Evolutionary conservation across 2,888 invertebrate genomes (phyloP), one percentile per base, ranked within the genome.

Genomic region (Adela reaumurella): DNA sequence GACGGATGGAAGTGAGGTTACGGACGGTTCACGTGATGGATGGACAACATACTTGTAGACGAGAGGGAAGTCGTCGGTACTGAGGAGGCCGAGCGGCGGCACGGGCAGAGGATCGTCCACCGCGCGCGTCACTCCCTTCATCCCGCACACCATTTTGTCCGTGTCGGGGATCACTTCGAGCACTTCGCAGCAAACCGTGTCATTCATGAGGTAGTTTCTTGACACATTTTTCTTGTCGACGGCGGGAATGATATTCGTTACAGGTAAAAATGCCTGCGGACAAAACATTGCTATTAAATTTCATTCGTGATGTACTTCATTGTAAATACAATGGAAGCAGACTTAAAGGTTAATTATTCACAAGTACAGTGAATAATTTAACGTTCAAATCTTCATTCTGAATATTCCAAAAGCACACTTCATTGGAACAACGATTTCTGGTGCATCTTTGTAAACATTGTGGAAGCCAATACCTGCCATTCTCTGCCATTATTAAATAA

Each of bases 161-260:
- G 89, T 87, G 68, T 92, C 92, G 45, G 90, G 87, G 66, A 89
- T 90, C 54, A 92, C 88, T 82, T 91, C 92, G 61, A 92, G 82
- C 47, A 93, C 89, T 81, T 92, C 92, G 70, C 92, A 92, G 82
- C 92, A 90, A 51, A 94, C 88, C 59, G 88, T 87, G 78, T 93
- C 92, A 81, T 89, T 89, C 73, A 85, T 84, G 72, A 87, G 84
- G 82, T 89, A 92, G 73, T 83, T 83, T 68, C 90, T 86, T 67
- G 86, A 84, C 54, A 88, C 82, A 68, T 86, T 88, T 68, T 87
- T 88, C 81, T 90, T 90, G 82, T 91, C 91, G 65, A 88, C 83
- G 45, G 89, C 89, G 52, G 87, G 87, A 72, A 89, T 86, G 72
- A 87, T 84, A 77, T 86, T 86, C 58, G 83, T 78, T 52, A 85